Conservation (phyloP, 2,113 vertebrate genomes). For the Vidua macroura region DNA sequence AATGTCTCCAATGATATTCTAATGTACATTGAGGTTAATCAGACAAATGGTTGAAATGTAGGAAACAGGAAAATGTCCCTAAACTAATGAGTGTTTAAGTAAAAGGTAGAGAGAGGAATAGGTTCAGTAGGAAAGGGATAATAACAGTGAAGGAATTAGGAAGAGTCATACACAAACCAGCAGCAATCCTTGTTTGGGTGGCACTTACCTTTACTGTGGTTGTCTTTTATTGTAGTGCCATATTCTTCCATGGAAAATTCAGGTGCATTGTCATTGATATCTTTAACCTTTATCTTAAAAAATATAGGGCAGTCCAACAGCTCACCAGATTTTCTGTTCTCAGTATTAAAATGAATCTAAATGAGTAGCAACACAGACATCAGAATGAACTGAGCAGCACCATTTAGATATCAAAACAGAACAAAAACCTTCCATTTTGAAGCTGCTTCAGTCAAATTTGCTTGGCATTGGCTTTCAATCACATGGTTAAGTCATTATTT, state of each 20-base stretch:
- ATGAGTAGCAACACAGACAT: not conserved
- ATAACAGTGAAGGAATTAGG: not conserved
- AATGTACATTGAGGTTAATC: not conserved
- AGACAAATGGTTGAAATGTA: not conserved
- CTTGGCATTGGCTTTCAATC: not conserved
- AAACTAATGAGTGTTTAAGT: not conserved
- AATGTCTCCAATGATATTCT: not conserved
- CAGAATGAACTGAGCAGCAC: not conserved
- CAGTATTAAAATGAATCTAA: constrained; percentile 77
- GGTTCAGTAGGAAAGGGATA: not conserved
- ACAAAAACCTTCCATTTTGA: not conserved
- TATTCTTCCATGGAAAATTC: constrained; percentile 44
- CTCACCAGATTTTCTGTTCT: not conserved
- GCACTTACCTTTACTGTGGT: not conserved
- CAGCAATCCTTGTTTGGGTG: not conserved
- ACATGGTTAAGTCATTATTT: not conserved
- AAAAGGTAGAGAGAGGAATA: not conserved
- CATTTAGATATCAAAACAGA: not conserved
- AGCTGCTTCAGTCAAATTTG: not conserved
- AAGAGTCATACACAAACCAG: not conserved
- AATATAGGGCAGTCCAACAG: constrained; percentile 70
- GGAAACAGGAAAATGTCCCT: not conserved
- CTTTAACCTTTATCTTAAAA: constrained; percentile 76
- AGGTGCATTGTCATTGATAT: constrained; percentile 82
- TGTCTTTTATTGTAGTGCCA: constrained; percentile 58